A percentile compares a stretch with the other conserved stretches of the same genome.
phyloP scores from a whole-genome alignment of 2,113 vertebrate species.

The Tor tambroides region DNA sequence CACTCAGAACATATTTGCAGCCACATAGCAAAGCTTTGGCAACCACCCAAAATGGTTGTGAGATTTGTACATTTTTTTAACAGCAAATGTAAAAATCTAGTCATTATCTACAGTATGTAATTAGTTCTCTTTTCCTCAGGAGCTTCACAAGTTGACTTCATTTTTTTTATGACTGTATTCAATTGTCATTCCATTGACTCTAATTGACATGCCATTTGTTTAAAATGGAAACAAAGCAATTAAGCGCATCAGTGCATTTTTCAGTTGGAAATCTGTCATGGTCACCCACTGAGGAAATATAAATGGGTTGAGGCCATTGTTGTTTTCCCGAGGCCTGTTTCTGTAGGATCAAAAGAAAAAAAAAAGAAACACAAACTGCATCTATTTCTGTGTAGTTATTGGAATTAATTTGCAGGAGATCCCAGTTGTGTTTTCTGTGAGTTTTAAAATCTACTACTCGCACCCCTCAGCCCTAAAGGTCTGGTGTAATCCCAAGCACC shows the following conservation, averaged over 20 bases:
- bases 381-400: background rate
- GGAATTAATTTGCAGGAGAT: constrained; percentile 1
- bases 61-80: background rate
- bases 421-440: background rate
- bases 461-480: constrained; percentile 59
- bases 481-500: constrained; percentile 70
- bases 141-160: background rate
- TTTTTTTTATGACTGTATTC: background rate
- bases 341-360: background rate
- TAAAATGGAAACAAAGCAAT: constrained; percentile 17
- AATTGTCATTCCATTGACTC: background rate
- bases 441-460: constrained; percentile 9
- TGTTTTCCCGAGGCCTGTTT: constrained; percentile 25
- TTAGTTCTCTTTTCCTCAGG: background rate
- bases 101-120: background rate
- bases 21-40: background rate
- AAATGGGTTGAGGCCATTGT: constrained; percentile 35
- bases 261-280: constrained; percentile 13
- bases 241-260: constrained; percentile 15
- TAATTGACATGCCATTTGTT: background rate
- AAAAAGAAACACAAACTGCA: background rate
- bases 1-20: background rate
- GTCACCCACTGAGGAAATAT: constrained; percentile 25
- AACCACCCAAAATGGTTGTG: background rate
- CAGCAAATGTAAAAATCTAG: background rate